phyloP scores from a whole-genome alignment of 2,113 vertebrate genomes.

The Tonatia bakeri region DNA sequence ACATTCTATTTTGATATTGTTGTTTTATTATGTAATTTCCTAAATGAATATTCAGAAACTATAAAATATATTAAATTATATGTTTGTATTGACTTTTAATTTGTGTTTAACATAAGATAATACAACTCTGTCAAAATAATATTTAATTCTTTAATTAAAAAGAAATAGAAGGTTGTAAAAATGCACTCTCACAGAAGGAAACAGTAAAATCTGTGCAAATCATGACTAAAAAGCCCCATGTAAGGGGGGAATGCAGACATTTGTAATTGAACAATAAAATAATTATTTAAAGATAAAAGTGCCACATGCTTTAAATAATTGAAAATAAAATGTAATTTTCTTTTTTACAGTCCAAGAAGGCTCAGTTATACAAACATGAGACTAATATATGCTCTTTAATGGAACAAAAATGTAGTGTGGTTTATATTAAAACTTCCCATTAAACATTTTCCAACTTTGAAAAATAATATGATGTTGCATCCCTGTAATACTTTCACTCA shows the following conservation, averaged over 20 bases:
- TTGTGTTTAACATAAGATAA: constrained; percentile 4
- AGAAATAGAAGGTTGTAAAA: background rate
- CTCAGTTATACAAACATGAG: background rate
- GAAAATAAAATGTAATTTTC: background rate
- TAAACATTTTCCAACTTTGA: background rate
- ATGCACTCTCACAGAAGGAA: background rate
- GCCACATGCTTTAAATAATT: background rate
- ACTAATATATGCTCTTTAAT: background rate
- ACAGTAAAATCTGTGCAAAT: background rate
- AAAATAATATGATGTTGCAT: background rate
- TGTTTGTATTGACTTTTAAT: constrained; percentile 3
- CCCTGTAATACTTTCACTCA: background rate
- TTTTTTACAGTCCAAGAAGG: background rate
- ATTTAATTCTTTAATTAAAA: constrained; percentile 24
- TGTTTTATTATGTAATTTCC: background rate
- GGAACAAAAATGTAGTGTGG: background rate
- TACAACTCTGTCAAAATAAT: constrained; percentile 34
- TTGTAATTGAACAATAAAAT: too few relatives aligned
- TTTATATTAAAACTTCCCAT: background rate
- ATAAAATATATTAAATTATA: background rate
- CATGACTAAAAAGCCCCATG: background rate
- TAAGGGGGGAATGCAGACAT: too few relatives aligned
- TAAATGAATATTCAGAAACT: background rate
- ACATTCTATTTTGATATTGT: background rate
- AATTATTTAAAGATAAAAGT: too few relatives aligned